Base-by-base conservation (phyloP, 1,140 invertebrate species). In the Leptopilina boulardi region DNA sequence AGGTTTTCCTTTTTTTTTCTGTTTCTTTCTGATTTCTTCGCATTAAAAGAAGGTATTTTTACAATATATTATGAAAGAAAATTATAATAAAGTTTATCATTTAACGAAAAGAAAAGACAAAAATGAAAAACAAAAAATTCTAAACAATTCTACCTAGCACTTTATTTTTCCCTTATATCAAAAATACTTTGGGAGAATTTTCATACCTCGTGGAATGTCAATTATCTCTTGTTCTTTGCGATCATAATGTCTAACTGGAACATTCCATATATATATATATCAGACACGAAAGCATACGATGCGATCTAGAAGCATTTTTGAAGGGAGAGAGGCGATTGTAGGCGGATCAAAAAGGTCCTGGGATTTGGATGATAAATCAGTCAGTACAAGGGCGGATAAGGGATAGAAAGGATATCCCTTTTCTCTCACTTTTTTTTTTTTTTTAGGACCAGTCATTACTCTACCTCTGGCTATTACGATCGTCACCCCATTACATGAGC, bases 361-460 rank as follows among this genome's bases (percentile, higher is more conserved):
- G 82, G 82, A 80, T 82, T 82, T 80, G 78, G 71, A 71, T 73
- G 44, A 74, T 84, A 84, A 84, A 84, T 84, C 82, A 84, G 74
- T 66, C 76, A 76, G 80, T 77, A 80, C 79, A 77, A 79, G 76
- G 77, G 76, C 23, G 76, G 76, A 75, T 76, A 74, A 73, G 76
- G 73, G 80, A 38, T 38, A 3, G 78, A 84, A 82, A 82, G 82
- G 82, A 78, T 82, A 80, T 76, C 79, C 77, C 66, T 66, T 26
- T 47, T 15, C 47, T 38, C 34, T 38, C 34, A n/a, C n/a, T n/a
- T n/a, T n/a, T n/a, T 38, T 5, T 30, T 30, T 18, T 51, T 18
- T 51, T 51, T 51, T 51, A 51, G 47, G 47, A 18, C 18, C 6
- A 76, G 77, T 74, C 80, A 75, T 84, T 77, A 81, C 80, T 79